phyloP scores from a whole-genome alignment of 2,888 invertebrate species.

The Taenaris catops region DNA sequence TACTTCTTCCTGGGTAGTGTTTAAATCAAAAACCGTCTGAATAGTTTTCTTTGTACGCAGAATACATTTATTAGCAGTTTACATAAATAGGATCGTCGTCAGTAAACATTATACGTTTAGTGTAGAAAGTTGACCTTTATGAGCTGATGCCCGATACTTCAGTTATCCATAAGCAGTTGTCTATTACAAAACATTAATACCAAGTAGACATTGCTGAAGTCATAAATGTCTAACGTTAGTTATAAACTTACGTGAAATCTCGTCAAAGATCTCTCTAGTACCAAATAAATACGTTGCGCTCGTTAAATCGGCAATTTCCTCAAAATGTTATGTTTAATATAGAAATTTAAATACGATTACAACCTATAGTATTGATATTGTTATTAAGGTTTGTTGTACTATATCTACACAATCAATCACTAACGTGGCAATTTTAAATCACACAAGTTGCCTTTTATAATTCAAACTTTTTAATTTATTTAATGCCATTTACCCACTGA shows the following conservation, averaged over 20 bases:
- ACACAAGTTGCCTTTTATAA: too few species aligned
- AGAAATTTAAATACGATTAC: conserved; percentile 6
- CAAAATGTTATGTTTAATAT: conserved; percentile 17
- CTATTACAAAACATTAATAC: conserved; percentile 21
- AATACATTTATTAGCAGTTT: too few species aligned
- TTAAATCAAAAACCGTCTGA: too few species aligned
- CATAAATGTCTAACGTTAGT: conserved; percentile 29
- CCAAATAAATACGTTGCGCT: conserved; percentile 6
- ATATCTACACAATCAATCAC: too few species aligned
- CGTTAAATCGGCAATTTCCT: conserved; percentile 19
- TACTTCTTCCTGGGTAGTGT: too few species aligned
- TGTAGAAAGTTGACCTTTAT: conserved; percentile 36
- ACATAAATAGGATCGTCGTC: too few species aligned
- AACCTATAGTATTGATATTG: too few species aligned
- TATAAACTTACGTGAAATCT: conserved; percentile 32
- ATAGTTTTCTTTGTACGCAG: too few species aligned
- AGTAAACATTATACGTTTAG: conserved; percentile 30
- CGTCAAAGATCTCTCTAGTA: conserved; percentile 27
- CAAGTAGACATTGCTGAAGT: conserved; percentile 17
- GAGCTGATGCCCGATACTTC: conserved; percentile 21
- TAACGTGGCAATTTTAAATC: too few species aligned
- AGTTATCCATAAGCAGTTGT: conserved; percentile 21
- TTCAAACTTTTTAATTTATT: too few species aligned
- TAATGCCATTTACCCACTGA: too few species aligned
- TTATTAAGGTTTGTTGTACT: too few species aligned